phyloP scores from a whole-genome alignment of 2,888 invertebrate genomes.

The Netelia virgata region DNA sequence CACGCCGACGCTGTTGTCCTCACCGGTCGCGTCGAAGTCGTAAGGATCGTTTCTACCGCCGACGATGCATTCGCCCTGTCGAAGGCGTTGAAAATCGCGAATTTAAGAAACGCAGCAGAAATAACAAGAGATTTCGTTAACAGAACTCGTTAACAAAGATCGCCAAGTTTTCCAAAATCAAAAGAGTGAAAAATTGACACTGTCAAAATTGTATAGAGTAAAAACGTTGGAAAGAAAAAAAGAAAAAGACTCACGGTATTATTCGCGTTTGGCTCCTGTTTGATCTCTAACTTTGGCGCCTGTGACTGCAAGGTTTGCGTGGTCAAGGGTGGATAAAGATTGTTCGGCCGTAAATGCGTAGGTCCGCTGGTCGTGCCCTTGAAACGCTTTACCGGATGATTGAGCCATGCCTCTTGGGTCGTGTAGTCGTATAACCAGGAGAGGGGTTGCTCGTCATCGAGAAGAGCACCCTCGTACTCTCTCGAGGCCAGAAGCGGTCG shows the following conservation, averaged over 20 bases:
- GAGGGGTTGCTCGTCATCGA: constrained; percentile 92
- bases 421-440: constrained; percentile 96
- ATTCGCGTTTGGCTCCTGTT: constrained; percentile 87
- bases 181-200: too few relatives aligned
- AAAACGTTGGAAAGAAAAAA: neutral
- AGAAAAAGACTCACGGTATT: constrained; percentile 76
- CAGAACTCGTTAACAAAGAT: neutral
- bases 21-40: constrained; percentile 90
- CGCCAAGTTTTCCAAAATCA: too few relatives aligned
- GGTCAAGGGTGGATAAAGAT: constrained; percentile 88
- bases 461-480: constrained; percentile 92
- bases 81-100: constrained; percentile 50
- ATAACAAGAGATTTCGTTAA: constrained; percentile 11
- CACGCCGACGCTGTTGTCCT: constrained; percentile 85
- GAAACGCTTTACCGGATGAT: constrained; percentile 96
- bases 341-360: constrained; percentile 82
- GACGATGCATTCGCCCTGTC: constrained; percentile 80
- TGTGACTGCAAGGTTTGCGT: constrained; percentile 84
- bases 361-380: constrained; percentile 84
- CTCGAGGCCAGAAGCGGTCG: constrained; percentile 92
- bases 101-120: constrained; percentile 40
- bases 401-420: constrained; percentile 89
- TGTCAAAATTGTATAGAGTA: neutral
- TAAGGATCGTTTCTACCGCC: constrained; percentile 87
- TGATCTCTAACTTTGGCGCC: constrained; percentile 87